Conservation (phyloP, 2,797 vertebrate genomes). For the Oophaga sylvatica region DNA sequence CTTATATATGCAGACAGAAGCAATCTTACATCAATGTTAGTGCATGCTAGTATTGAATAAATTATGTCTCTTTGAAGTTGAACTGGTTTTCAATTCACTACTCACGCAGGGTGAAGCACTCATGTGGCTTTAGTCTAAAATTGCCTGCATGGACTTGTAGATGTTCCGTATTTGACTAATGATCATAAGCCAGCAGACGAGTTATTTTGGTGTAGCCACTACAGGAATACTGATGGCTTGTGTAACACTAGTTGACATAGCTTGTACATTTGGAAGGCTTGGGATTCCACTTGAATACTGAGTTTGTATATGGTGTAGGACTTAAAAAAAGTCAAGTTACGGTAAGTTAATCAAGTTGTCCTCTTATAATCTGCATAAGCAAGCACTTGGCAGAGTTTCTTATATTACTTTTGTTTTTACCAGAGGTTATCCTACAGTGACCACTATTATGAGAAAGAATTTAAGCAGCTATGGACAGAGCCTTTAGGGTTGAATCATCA, state of each 20-base stretch:
- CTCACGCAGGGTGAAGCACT: background rate
- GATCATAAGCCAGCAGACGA: background rate
- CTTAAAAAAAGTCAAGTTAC: background rate
- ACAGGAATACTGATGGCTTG: conserved; percentile 4
- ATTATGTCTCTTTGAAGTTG: background rate
- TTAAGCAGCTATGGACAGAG: background rate
- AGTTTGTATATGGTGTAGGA: background rate
- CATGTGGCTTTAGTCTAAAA: background rate
- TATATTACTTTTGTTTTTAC: background rate
- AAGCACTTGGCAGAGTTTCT: background rate
- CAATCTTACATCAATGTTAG: background rate
- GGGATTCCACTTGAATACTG: conserved; percentile 4
- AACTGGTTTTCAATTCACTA: conserved; percentile 13
- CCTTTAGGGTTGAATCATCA: background rate
- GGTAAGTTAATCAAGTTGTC: background rate
- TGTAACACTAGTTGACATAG: conserved; percentile 17
- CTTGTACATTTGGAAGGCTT: conserved; percentile 10
- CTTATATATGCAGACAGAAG: background rate
- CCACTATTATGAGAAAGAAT: background rate
- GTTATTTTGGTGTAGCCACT: conserved; percentile 35
- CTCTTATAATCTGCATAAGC: background rate
- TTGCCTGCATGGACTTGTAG: background rate
- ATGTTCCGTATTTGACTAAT: conserved; percentile 19
- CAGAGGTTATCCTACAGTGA: background rate
- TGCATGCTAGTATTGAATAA: background rate